Evolutionary conservation across 1,140 invertebrate species (phyloP), one percentile per base, ranked within the genome.

Genomic region (Plodia interpunctella): DNA sequence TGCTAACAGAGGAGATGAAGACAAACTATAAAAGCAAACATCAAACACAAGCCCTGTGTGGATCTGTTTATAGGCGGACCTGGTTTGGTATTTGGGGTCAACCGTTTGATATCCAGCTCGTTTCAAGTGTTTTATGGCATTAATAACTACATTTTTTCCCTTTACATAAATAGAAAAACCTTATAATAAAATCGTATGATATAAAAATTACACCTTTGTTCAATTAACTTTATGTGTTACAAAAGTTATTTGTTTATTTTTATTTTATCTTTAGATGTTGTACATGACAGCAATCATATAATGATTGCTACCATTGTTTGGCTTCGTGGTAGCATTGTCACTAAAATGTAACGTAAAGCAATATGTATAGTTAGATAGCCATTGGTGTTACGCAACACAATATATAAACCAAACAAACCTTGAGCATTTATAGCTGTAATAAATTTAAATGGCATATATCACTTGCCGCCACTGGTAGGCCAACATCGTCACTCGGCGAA

Each of bases 81-180:
- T 78, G 74, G 70, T 68, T 81, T 74, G n/a, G n/a, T 72, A 76
- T 78, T 81, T 76, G 68, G 68, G 72, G 70, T 76, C 67, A 78
- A 72, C 60, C 70, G 67, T 81, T 81, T 76, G 67, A 79, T 79
- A 77, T 70, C 18, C 59, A 68, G 61, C 65, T 60, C 66, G 67
- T 87, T 87, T 87, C 80, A 85, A 85, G 77, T 83, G 70, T 78
- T 80, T 77, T 74, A 85, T 74, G 56, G 30, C 64, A 70, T 68
- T 66, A 63, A 64, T 69, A 60, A 57, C 57, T 62, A 59, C 60
- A 63, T 51, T 13, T 25, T 53, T 53, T 53, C 49, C 56, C 65
- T 61, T 70, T 15, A 44, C 15, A 44, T 44, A 44, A 44, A 44
- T 44, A 44, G 38, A 44, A 44, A 19, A 32, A 15, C 51, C 38